These are phyloP conservation scores for Porites rus DNA, from an alignment of 92 coral and sea anemone genomes.

Conservation along the genomic window DNA sequence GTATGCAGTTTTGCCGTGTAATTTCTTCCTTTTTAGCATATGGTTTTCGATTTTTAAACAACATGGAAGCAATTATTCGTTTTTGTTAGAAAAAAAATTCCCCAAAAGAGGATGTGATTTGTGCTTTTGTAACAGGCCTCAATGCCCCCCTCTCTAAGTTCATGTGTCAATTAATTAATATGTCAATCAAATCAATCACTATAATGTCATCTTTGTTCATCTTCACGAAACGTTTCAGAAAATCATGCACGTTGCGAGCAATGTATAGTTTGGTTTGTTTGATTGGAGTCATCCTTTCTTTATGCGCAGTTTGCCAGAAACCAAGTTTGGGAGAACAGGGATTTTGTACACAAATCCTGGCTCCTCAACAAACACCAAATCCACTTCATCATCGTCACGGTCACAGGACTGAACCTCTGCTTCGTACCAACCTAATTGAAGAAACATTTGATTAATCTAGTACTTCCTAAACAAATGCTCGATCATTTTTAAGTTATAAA, in stretches of 20 bases:
- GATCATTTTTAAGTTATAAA: background rate
- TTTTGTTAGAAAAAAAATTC: background rate
- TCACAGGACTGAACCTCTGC: conserved; percentile 20
- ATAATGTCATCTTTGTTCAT: no score
- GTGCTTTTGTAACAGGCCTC: background rate
- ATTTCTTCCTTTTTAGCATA: background rate
- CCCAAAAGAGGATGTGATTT: background rate
- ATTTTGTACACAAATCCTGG: conserved; percentile 20
- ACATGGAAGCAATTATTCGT: background rate
- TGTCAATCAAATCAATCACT: background rate
- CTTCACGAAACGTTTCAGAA: background rate
- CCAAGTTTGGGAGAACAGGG: conserved; percentile 1
- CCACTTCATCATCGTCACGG: conserved; percentile 21
- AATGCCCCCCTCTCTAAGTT: background rate
- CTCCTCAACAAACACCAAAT: conserved; percentile 26
- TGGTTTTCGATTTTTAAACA: background rate
- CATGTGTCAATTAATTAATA: background rate
- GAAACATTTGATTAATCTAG: background rate
- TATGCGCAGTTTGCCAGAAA: conserved; percentile 2
- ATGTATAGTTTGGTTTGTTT: background rate
- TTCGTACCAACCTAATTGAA: conserved; percentile 10
- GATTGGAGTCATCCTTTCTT: background rate
- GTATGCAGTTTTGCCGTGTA: no score
- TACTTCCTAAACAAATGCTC: conserved; percentile 1
- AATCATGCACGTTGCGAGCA: background rate